These are phyloP conservation scores for Gymnocheta viridis DNA, from an alignment of 2,888 invertebrate genomes.

Conservation along the genomic window DNA sequence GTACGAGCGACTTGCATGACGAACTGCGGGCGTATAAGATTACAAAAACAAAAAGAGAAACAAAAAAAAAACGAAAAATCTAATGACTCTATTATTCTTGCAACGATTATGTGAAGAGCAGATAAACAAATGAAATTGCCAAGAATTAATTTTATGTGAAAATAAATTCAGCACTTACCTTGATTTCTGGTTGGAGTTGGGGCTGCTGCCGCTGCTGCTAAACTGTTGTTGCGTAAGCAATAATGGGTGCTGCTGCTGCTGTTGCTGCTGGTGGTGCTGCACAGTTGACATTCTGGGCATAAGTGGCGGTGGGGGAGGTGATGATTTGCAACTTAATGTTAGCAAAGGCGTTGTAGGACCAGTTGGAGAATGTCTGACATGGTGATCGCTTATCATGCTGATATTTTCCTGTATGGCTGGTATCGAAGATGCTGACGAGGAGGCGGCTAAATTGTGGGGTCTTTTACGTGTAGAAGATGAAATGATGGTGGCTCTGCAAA, in stretches of 20 bases:
- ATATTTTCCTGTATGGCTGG: conserved; percentile 78
- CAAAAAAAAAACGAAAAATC: conserved; percentile 13
- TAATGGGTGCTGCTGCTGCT: conserved; percentile 11
- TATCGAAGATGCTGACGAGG: conserved; percentile 62
- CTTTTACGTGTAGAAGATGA: conserved; percentile 78
- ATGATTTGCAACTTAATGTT: conserved; percentile 61
- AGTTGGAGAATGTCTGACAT: conserved; percentile 63
- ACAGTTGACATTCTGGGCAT: conserved; percentile 78
- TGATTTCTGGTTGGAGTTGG: conserved; percentile 75
- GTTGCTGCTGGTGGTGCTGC: conserved; percentile 23
- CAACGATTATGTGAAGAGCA: neutral
- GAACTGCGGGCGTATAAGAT: conserved; percentile 48
- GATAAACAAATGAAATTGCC: conserved; percentile 41
- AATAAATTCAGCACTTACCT: conserved; percentile 74
- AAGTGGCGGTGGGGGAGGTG: conserved; percentile 79
- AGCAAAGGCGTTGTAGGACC: conserved; percentile 2
- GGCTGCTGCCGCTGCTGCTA: conserved; percentile 45
- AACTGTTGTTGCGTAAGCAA: conserved; percentile 4
- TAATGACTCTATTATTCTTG: conserved; percentile 66
- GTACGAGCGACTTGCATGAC: conserved; percentile 1
- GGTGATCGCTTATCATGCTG: conserved; percentile 36
- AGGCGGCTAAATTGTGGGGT: conserved; percentile 78
- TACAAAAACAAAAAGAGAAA: conserved; percentile 17
- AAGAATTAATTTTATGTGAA: conserved; percentile 57
- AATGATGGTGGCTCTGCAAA: conserved; percentile 54